Evolutionary conservation across 1,140 invertebrate species (phyloP).

Genomic region (Heliconius congener): DNA sequence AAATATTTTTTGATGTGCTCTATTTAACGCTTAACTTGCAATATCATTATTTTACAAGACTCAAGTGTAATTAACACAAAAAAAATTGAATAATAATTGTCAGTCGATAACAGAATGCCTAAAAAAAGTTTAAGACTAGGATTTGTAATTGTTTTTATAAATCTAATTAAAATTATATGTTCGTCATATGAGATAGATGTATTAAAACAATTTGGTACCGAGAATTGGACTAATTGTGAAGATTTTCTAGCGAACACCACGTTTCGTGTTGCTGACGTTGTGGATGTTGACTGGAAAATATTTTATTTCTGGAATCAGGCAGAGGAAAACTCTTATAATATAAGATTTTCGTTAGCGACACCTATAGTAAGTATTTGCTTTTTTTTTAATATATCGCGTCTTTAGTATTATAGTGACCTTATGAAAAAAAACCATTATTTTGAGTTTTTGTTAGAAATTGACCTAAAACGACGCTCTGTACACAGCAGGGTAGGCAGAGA

Average conservation of each 20-base stretch:
- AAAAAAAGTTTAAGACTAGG: not conserved
- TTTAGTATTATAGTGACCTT: no score
- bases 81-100: not conserved
- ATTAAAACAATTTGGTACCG: constrained; percentile 11
- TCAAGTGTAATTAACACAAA: not conserved
- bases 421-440: no score
- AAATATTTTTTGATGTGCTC: not conserved
- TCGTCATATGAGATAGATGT: not conserved
- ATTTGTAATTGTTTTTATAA: not conserved
- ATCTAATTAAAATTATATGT: not conserved
- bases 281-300: constrained; percentile 61
- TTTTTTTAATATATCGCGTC: no score
- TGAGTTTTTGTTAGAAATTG: no score
- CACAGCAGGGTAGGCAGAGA: no score
- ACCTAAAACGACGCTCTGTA: no score
- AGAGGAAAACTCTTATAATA: constrained; percentile 42
- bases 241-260: constrained; percentile 50
- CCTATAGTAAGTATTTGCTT: constrained; percentile 42
- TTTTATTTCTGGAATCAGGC: constrained; percentile 56
- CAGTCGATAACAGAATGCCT: not conserved
- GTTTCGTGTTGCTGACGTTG: constrained; percentile 43
- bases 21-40: not conserved
- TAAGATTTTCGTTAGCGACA: constrained; percentile 49
- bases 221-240: constrained; percentile 58
- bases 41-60: not conserved